Base-by-base conservation (phyloP, 1,140 invertebrate genomes). In the Eriosoma lanigerum region DNA sequence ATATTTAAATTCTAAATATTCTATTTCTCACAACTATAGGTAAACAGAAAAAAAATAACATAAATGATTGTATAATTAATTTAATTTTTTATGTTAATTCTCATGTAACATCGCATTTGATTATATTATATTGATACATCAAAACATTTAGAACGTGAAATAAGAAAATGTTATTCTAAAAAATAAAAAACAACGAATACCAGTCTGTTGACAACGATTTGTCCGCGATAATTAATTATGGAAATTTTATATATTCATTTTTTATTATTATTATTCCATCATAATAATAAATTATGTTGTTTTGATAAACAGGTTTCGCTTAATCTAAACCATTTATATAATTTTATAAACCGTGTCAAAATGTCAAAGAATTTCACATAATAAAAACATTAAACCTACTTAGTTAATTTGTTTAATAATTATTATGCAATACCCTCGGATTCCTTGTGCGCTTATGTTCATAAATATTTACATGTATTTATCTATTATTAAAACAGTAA, bases 251-350 rank as follows among this genome's bases (percentile, higher is more conserved):
- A n/a, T 68, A 68, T 68, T 48, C 64, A 46, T 68, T 68, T 46
- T 46, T 68, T 64, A 32, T 62, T 62, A 60, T 29, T 66, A 44
- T 24, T 46, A 24, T 68, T 46, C 32, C n/a, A 44, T 66, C n/a
- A 66, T 44, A 66, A 48, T 68, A 68, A 68, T 68, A 68, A 68
- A 68, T 48, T 21, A 48, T 48, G 64, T 68, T 68, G 44, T 68
- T 68, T 68, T 24, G 1, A 48, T 68, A 68, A 68, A 68, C 64
- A 15, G 64, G 64, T 68, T 68, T 68, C 9, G 24, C n/a, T 4
- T 48, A 68, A 46, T 48, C 64, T 68, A 48, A 48, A 68, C 21
- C n/a, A 48, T 48, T 68, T 21, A 66, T 66, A 60, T 62, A 46
- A 68, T 46, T 68, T 68, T 24, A 68, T 48, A 68, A 24, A 64